Conservation (phyloP, 2,797 vertebrate genomes). For the Anabas testudineus region DNA sequence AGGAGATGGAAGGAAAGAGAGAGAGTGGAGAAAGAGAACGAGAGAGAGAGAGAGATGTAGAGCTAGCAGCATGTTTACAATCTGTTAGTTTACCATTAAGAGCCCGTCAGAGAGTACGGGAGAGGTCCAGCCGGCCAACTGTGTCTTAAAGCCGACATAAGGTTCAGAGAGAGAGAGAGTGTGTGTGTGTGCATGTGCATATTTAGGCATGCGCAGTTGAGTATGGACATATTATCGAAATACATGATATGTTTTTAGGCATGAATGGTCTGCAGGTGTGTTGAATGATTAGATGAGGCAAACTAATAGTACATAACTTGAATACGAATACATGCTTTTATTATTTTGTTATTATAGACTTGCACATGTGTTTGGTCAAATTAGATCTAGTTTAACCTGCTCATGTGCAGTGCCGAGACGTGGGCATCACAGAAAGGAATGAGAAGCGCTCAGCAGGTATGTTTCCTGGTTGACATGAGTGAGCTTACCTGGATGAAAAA, state of each 20-base stretch:
- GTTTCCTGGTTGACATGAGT: too few relatives aligned
- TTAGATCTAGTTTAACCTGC: background rate
- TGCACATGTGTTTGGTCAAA: background rate
- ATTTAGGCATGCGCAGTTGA: constrained; percentile 34
- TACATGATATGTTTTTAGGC: constrained; percentile 13
- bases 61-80: constrained; percentile 93
- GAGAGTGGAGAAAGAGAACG: constrained; percentile 40
- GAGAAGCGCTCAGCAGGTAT: too few relatives aligned
- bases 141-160: constrained; percentile 65
- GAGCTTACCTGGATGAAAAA: too few relatives aligned
- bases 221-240: constrained; percentile 36
- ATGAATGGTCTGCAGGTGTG: constrained; percentile 17
- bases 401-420: background rate
- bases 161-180: too few relatives aligned
- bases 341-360: background rate
- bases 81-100: constrained; percentile 97
- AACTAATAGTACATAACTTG: constrained; percentile 11
- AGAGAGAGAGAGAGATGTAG: constrained; percentile 49
- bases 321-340: constrained; percentile 19
- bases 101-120: constrained; percentile 91
- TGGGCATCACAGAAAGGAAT: too few relatives aligned
- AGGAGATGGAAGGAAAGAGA: constrained; percentile 59
- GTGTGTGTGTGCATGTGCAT: constrained; percentile 20
- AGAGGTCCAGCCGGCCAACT: constrained; percentile 79
- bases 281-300: constrained; percentile 24